phyloP scores from a whole-genome alignment of 2,888 invertebrate genomes.

The Caenorhabditis becei region DNA sequence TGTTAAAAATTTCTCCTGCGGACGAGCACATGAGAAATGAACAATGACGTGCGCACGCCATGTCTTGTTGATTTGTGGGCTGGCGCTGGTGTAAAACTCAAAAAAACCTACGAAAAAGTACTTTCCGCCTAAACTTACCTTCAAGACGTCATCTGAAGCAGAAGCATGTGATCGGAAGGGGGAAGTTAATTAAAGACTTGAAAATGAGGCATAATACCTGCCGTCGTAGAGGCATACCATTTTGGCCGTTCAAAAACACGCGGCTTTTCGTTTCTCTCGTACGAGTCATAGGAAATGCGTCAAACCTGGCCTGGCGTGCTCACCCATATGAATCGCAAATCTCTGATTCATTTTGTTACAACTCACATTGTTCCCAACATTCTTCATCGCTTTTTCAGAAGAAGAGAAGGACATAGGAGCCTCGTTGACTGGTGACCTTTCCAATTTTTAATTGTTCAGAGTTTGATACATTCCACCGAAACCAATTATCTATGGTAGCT shows the following conservation, averaged over 20 bases:
- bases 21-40: conserved; percentile 14
- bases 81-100: conserved; percentile 4
- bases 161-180: neutral
- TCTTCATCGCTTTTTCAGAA: neutral
- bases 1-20: conserved; percentile 25
- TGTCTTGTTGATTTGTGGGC: neutral
- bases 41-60: conserved; percentile 30
- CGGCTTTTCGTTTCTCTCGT: conserved; percentile 1
- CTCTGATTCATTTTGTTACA: conserved; percentile 2
- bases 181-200: neutral
- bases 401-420: neutral
- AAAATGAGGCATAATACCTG: neutral
- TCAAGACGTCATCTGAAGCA: neutral
- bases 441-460: neutral
- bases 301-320: conserved; percentile 16
- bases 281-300: conserved; percentile 15
- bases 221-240: neutral
- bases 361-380: neutral
- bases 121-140: neutral
- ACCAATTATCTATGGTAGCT: neutral
- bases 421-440: neutral
- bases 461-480: neutral
- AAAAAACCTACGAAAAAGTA: too few species aligned
- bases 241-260: conserved; percentile 8
- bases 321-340: neutral